Conservation (phyloP, 2,113 vertebrate species). For the Melanerpes aurifrons region DNA sequence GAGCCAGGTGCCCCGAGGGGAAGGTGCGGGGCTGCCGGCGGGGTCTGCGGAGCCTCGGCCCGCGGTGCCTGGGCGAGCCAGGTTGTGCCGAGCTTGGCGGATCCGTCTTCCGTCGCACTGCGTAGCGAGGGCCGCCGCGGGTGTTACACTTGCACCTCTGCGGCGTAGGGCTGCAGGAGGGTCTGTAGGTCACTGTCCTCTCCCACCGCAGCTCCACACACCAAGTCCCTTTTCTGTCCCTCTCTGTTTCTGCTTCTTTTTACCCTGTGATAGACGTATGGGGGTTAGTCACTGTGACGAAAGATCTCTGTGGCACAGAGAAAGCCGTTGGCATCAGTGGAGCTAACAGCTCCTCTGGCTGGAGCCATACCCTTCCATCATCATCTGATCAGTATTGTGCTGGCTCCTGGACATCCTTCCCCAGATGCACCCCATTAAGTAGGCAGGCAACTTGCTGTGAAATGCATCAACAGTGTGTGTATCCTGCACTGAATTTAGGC, state of each 20-base stretch:
- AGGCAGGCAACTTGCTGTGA: background rate
- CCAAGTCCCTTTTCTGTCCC: accelerated
- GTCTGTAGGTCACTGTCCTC: too few relatives aligned
- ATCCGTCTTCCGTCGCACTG: too few relatives aligned
- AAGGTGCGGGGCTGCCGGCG: background rate
- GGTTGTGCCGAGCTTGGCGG: too few relatives aligned
- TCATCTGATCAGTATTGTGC: accelerated
- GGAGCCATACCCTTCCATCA: accelerated
- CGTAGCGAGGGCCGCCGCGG: too few relatives aligned
- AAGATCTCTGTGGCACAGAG: background rate
- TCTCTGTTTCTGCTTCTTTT: background rate
- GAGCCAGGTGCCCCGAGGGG: background rate
- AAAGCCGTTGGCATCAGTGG: accelerated
- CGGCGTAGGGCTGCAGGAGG: background rate
- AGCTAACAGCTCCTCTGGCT: background rate
- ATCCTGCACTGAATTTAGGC: accelerated
- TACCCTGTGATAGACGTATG: accelerated
- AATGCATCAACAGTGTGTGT: accelerated
- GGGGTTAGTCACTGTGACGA: accelerated
- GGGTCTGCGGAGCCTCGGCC: accelerated
- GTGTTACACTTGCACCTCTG: too few relatives aligned
- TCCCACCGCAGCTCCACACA: accelerated
- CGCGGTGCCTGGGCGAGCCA: background rate
- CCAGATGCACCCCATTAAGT: accelerated
- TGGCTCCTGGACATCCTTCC: background rate